A percentile compares a stretch with the other conserved stretches of the same genome.
Evolutionary conservation across 2,113 vertebrate genomes (phyloP).

Genomic region (Laticauda laticaudata): DNA sequence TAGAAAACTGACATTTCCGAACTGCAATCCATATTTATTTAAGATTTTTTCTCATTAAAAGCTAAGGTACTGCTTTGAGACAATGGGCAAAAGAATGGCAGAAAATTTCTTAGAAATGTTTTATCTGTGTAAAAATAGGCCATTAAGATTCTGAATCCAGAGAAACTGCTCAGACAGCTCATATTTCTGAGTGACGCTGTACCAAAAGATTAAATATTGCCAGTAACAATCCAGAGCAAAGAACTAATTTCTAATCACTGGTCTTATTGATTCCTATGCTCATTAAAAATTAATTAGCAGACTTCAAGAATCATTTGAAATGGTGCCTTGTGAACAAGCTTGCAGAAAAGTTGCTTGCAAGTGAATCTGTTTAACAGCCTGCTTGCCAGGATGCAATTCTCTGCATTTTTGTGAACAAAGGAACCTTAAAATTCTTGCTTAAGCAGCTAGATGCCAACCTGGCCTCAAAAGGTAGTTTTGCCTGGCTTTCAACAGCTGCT

Average conservation of each 20-base stretch:
- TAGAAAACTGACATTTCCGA: not conserved
- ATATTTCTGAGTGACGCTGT: accelerated
- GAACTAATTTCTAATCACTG: not conserved
- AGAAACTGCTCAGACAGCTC: accelerated
- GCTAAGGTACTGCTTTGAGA: not conserved
- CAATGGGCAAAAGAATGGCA: not conserved
- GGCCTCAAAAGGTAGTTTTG: not conserved
- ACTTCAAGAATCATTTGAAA: not conserved
- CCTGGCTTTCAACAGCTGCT: not conserved
- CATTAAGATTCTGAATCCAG: not conserved
- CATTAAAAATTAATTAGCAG: not conserved
- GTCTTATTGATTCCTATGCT: not conserved
- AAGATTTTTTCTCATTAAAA: not conserved
- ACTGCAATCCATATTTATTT: not conserved
- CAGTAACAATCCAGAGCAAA: not conserved
- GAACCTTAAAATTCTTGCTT: not conserved
- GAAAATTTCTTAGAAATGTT: not conserved
- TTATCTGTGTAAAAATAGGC: not conserved
- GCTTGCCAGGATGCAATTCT: not conserved
- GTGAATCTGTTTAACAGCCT: not conserved
- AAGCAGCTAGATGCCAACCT: not conserved
- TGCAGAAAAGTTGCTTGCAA: not conserved
- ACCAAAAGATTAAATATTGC: not conserved
- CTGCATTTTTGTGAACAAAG: not conserved
- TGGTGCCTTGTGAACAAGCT: not conserved